phyloP scores from a whole-genome alignment of 2,888 invertebrate species.

The Eupithecia insigniata region DNA sequence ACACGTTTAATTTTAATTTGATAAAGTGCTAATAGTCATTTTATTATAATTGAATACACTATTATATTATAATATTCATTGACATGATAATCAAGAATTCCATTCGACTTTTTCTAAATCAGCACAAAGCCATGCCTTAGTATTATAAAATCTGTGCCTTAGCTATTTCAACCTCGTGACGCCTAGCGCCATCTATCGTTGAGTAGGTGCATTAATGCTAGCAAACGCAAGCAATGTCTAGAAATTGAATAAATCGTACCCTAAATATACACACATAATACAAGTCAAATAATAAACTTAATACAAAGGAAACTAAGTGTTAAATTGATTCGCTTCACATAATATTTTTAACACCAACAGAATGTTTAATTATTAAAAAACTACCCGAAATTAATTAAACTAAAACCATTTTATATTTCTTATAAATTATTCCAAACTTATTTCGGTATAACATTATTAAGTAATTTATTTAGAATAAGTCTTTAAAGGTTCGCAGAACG shows the following conservation, averaged over 20 bases:
- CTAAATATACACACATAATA: too few species aligned
- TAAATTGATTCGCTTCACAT: too few species aligned
- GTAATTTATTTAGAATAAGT: neutral
- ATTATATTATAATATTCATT: neutral
- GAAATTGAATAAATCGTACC: too few species aligned
- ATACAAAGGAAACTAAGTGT: too few species aligned
- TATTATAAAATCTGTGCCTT: too few species aligned
- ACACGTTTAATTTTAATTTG: slow-evolving; percentile 25
- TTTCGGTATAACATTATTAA: neutral
- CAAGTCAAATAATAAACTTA: too few species aligned
- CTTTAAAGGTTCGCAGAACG: neutral
- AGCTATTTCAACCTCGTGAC: slow-evolving; percentile 5
- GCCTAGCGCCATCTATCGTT: slow-evolving; percentile 36
- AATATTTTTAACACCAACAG: too few species aligned
- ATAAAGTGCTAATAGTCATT: slow-evolving; percentile 10
- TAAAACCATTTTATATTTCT: too few species aligned
- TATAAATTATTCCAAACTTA: neutral
- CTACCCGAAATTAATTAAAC: neutral
- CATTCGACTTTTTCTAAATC: neutral
- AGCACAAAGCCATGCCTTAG: neutral
- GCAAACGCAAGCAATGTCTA: neutral
- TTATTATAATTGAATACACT: slow-evolving; percentile 1
- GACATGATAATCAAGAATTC: neutral
- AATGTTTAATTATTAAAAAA: neutral
- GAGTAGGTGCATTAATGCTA: slow-evolving; percentile 26